Evolutionary conservation across 2,113 vertebrate genomes (phyloP), one percentile per base, ranked within the genome.

Genomic region (Lagopus leucura): DNA sequence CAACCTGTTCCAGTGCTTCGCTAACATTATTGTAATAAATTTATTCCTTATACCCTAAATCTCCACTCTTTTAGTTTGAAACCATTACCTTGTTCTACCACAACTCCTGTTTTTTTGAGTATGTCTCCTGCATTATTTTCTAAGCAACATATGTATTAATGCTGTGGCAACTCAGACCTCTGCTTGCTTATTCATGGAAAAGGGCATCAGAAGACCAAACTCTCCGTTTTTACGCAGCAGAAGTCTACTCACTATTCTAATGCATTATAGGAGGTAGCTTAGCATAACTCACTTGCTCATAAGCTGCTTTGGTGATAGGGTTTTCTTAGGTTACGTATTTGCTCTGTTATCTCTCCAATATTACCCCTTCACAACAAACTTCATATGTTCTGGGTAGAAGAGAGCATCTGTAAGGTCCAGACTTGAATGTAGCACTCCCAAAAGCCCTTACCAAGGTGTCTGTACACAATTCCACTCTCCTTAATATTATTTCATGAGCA

Each of bases 341-440:
- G 12, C 13, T 20, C 42, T 10, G 2, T 34, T n/a, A 6, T 13
- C 24, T 75, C 45, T 34, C 52, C 36, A 58, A 13, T 83, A 30
- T 5, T 1, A 40, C 6, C 22, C 50, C 57, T 71, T 52, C 32
- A 19, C 52, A 61, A 9, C 25, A 71, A 66, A 45, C 50, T 50
- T 69, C 6, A 2, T 11, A 2, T 1, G 1, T 3, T 5, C 0
- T 22, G 21, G 30, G 24, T 40, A 82, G 55, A 40, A 40, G 17
- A 73, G 19, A 8, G 0, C 40, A 38, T 24, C 40, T 74, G 3
- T 1, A 18, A 20, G 4, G 8, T 32, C 21, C 60, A 61, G 16
- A 61, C 6, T 3, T 50, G 19, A 77, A 61, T 48, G 10, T 69
- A 38, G 3, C 7, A 8, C 32, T 36, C 32, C 75, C 24, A 36